Evolutionary conservation across 1,140 invertebrate genomes (phyloP).

Genomic region (Aleiodes sp.): DNA sequence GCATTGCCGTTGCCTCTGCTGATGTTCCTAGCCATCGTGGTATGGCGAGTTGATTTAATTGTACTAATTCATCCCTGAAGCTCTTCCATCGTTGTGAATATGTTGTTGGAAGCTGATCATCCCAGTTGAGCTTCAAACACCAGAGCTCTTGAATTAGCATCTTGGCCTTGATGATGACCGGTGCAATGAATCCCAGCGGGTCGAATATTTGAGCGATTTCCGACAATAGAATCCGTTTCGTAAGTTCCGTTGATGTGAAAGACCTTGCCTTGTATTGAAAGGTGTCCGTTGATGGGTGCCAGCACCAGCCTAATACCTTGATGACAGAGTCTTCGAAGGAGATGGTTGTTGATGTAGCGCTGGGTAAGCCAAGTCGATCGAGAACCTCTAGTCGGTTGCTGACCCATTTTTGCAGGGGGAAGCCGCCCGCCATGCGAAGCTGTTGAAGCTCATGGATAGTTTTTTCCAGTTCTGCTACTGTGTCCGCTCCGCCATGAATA

Average conservation of each 20-base stretch:
- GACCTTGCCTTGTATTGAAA: too few species aligned
- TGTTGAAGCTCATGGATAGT: not conserved
- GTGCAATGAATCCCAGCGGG: constrained; percentile 39
- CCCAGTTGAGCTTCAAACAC: constrained; percentile 48
- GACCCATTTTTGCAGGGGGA: constrained; percentile 24
- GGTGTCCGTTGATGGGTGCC: constrained; percentile 5
- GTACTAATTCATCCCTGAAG: constrained; percentile 2
- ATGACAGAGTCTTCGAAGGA: constrained; percentile 13
- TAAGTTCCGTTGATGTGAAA: too few species aligned
- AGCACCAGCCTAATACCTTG: constrained; percentile 22
- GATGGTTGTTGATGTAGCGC: not conserved
- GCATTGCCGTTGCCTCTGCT: too few species aligned
- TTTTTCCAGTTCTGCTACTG: constrained; percentile 32
- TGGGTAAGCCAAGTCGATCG: not conserved
- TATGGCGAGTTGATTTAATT: not conserved
- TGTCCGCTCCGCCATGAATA: constrained; percentile 39
- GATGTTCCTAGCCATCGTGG: constrained; percentile 38
- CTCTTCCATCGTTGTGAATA: constrained; percentile 14
- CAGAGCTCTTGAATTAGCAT: constrained; percentile 50
- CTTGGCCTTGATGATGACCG: constrained; percentile 44
- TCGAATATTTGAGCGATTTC: too few species aligned
- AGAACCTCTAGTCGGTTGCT: constrained; percentile 14
- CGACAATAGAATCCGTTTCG: too few species aligned
- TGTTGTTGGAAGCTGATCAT: constrained; percentile 33
- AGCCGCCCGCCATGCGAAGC: constrained; percentile 13